Evolutionary conservation across 2,113 vertebrate species (phyloP), one percentile per base, ranked within the genome.

Genomic region (Drymodes brunneopygia): DNA sequence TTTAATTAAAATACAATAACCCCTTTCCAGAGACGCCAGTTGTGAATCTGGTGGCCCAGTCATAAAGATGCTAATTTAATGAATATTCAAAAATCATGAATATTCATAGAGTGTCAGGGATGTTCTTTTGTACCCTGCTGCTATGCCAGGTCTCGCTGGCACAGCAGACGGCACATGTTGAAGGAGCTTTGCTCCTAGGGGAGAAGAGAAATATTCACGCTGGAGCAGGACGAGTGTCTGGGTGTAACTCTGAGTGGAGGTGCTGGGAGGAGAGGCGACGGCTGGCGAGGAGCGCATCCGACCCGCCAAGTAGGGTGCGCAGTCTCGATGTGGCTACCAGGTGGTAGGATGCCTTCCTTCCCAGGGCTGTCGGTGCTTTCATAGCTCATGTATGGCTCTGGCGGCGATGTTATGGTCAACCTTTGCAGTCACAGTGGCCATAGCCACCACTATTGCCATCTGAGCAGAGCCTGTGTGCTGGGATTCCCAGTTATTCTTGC

Each of bases 61-160:
- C 97, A 97, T 97, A 97, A 96, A 97, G 95, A 97, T 96, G 95
- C 97, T 97, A 96, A 96, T 97, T 97, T 96, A 97, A 97, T 97
- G 97, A 97, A 97, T 97, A 97, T 97, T 97, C 97, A 97, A 97
- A 95, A 95, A 94, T 96, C 93, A 97, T 97, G 97, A 97, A 97
- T 97, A 97, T 97, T 96, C 97, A 97, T 97, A 82, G 89, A 74
- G 62, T 90, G 92, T 97, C 94, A 97, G 97, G 95, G 97, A 97
- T 96, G 97, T 97, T 97, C 97, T 97, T 97, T 97, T 97, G 97
- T 97, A 96, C 95, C 95, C 94, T 96, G 95, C 96, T 96, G 97
- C 96, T 97, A 96, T 96, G 96, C 97, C 96, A 97, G 96, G 97
- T 97, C 97, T 97, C 48, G 54, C 97, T 97, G 97, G 97, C 97